phyloP scores from a whole-genome alignment of 2,797 vertebrate species.

The Pyrocephalus nanus region DNA sequence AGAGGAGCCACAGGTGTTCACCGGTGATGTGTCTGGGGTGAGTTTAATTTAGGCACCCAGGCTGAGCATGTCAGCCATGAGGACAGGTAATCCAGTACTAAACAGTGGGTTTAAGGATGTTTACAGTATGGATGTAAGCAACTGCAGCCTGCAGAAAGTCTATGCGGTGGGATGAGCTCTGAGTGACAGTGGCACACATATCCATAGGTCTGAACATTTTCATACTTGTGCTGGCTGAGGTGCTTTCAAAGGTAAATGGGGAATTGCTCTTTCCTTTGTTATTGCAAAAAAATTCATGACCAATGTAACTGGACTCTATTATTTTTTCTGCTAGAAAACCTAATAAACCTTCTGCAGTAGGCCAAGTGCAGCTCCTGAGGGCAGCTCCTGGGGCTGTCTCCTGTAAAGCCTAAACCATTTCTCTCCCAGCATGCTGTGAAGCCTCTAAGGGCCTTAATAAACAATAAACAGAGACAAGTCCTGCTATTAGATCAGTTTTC shows the following conservation, averaged over 20 bases:
- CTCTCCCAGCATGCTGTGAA: background rate
- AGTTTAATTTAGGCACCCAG: background rate
- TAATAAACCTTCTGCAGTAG: background rate
- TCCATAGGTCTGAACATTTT: background rate
- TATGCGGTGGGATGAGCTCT: background rate
- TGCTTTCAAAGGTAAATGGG: background rate
- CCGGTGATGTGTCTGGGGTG: accelerated
- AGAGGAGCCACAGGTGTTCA: accelerated
- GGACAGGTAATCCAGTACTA: background rate
- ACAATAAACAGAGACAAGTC: background rate
- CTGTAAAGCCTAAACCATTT: background rate
- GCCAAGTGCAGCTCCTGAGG: background rate
- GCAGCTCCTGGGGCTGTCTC: background rate
- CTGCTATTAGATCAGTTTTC: background rate
- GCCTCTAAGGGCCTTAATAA: background rate
- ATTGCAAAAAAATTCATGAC: background rate
- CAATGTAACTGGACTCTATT: background rate
- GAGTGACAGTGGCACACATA: too few relatives aligned
- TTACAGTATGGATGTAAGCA: background rate
- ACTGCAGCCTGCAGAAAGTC: background rate
- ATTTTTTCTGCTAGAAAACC: background rate
- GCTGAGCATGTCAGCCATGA: background rate
- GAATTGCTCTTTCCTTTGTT: background rate
- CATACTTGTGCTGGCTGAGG: background rate
- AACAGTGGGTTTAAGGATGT: background rate